A percentile compares a stretch with the other conserved stretches of the same genome.
These are phyloP conservation scores for Antheraea yamamai DNA, from an alignment of 2,888 invertebrate species.

Conservation along the genomic window DNA sequence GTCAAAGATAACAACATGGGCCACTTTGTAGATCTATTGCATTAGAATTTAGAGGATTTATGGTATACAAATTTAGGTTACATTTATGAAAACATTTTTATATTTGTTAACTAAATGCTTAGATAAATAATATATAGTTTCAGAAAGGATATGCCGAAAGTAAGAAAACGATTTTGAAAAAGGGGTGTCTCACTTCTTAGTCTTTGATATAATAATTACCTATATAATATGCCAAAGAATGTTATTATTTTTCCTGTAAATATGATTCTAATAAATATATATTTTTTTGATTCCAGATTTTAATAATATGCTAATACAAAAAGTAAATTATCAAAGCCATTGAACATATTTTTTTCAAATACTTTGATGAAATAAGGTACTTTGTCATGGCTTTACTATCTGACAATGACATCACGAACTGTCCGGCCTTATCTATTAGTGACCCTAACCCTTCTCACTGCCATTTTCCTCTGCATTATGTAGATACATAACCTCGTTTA, in stretches of 20 bases:
- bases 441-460: slow-evolving; percentile 76
- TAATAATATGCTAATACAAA: background rate
- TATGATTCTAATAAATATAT: background rate
- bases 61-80: background rate
- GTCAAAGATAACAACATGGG: too few relatives aligned
- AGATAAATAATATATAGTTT: too few relatives aligned
- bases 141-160: too few relatives aligned
- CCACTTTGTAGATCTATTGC: background rate
- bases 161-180: too few relatives aligned
- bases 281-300: background rate
- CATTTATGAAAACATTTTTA: background rate
- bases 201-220: background rate
- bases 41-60: background rate
- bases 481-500: slow-evolving; percentile 45
- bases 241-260: too few relatives aligned
- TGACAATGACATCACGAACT: slow-evolving; percentile 70
- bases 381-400: slow-evolving; percentile 64
- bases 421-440: slow-evolving; percentile 69
- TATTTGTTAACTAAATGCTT: too few relatives aligned
- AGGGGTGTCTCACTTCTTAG: background rate
- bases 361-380: slow-evolving; percentile 64
- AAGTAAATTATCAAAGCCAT: slow-evolving; percentile 39
- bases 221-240: too few relatives aligned
- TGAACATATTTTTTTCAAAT: slow-evolving; percentile 65
- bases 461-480: slow-evolving; percentile 48